Percentiles rank a stretch among this genome's conserved stretches.
These are phyloP conservation scores for Hormiphora californensis DNA, from an alignment of 37 sponge, comb jelly and placozoan species.

Conservation along the genomic window DNA sequence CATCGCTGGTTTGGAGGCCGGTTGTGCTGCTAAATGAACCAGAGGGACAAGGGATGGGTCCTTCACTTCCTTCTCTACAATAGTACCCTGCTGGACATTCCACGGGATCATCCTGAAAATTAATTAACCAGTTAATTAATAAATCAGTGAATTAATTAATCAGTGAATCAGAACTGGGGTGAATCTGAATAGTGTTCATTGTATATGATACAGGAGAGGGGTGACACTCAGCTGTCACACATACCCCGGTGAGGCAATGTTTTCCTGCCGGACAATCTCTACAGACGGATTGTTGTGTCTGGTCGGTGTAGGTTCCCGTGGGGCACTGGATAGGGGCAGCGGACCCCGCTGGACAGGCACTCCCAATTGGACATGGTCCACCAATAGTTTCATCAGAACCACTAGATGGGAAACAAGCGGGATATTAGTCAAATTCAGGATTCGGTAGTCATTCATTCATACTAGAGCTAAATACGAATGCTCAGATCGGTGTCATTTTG, in stretches of 20 bases:
- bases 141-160: no score
- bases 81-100: constrained; percentile 56
- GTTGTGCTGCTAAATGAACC: neutral
- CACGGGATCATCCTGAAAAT: neutral
- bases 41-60: neutral
- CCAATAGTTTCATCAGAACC: neutral
- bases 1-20: no score
- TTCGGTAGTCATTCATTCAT: no score
- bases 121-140: no score
- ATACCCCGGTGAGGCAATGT: constrained; percentile 40
- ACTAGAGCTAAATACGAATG: no score
- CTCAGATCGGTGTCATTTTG: no score
- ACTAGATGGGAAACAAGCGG: no score
- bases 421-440: no score
- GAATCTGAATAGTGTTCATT: no score
- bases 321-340: constrained; percentile 2
- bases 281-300: neutral
- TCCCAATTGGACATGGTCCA: constrained; percentile 52
- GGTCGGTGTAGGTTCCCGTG: neutral
- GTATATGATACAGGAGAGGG: no score
- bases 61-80: constrained; percentile 49
- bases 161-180: no score
- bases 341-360: constrained; percentile 34
- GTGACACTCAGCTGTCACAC: no score
- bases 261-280: constrained; percentile 29